Percentiles rank a stretch among this genome's conserved stretches.
Conservation (phyloP, 2,888 invertebrate species). For the Lysandra coridon region DNA sequence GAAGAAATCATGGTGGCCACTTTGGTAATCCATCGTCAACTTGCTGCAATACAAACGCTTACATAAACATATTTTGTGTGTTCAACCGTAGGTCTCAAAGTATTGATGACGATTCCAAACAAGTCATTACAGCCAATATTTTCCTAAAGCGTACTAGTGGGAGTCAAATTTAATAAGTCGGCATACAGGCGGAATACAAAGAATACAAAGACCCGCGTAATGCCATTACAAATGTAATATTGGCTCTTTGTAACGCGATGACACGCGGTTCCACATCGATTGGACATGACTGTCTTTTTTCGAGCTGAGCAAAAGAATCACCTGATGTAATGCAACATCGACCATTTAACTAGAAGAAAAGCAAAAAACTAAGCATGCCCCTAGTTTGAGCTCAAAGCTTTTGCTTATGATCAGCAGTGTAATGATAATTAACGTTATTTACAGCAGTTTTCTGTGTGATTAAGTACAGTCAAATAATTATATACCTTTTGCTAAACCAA, state of each 20-base stretch:
- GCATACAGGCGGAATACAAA: background rate
- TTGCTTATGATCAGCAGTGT: too few relatives aligned
- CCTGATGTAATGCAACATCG: background rate
- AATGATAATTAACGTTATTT: too few relatives aligned
- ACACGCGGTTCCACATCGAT: constrained; percentile 11
- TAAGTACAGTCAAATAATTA: too few relatives aligned
- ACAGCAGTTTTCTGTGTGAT: too few relatives aligned
- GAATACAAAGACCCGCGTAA: constrained; percentile 7
- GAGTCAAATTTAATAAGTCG: constrained; percentile 22
- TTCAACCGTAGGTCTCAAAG: background rate
- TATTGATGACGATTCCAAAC: background rate
- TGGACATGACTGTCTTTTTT: constrained; percentile 16
- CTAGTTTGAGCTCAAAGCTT: too few relatives aligned
- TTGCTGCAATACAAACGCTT: too few relatives aligned
- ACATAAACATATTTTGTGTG: too few relatives aligned
- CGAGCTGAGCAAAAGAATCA: background rate
- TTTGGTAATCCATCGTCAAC: too few relatives aligned
- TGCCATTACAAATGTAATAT: constrained; percentile 4
- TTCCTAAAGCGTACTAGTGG: background rate
- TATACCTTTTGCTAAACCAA: too few relatives aligned
- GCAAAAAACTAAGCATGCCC: too few relatives aligned
- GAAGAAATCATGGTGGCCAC: too few relatives aligned
- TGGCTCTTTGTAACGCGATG: constrained; percentile 20
- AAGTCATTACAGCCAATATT: background rate
- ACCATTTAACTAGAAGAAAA: too few relatives aligned